phyloP scores from a whole-genome alignment of 2,113 vertebrate genomes.

The Callionymus lyra region DNA sequence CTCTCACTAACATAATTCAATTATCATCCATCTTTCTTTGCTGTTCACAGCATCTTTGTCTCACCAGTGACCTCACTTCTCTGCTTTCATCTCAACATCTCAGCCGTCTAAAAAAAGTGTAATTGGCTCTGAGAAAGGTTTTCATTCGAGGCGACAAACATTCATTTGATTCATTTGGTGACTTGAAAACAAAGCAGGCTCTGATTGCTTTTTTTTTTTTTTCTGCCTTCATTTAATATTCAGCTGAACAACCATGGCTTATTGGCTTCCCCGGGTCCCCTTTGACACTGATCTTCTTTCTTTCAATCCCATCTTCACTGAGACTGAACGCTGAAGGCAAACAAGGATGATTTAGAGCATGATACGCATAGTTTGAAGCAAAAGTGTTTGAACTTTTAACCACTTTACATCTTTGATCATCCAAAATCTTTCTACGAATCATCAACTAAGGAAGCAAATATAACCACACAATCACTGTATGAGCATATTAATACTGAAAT shows the following conservation, averaged over 20 bases:
- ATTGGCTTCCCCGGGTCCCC: conserved; percentile 1
- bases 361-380: too few relatives aligned
- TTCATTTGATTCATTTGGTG: conserved; percentile 1
- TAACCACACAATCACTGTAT: too few relatives aligned
- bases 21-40: too few relatives aligned
- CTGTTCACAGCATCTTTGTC: too few relatives aligned
- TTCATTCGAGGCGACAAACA: neutral
- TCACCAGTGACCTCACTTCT: too few relatives aligned
- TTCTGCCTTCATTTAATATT: conserved; percentile 12
- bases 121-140: conserved; percentile 6
- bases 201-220: conserved; percentile 16
- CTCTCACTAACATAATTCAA: too few relatives aligned
- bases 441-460: too few relatives aligned
- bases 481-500: too few relatives aligned
- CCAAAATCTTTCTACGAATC: too few relatives aligned
- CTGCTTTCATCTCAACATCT: neutral
- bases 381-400: too few relatives aligned
- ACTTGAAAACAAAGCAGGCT: conserved; percentile 1
- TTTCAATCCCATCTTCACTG: neutral
- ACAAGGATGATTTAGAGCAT: too few relatives aligned
- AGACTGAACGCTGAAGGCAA: neutral
- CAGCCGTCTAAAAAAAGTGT: neutral
- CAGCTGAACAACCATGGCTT: neutral
- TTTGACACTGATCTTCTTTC: conserved; percentile 6
- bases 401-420: too few relatives aligned